These are phyloP conservation scores for Megalops cyprinoides DNA, from an alignment of 2,797 vertebrate species.

Conservation along the genomic window DNA sequence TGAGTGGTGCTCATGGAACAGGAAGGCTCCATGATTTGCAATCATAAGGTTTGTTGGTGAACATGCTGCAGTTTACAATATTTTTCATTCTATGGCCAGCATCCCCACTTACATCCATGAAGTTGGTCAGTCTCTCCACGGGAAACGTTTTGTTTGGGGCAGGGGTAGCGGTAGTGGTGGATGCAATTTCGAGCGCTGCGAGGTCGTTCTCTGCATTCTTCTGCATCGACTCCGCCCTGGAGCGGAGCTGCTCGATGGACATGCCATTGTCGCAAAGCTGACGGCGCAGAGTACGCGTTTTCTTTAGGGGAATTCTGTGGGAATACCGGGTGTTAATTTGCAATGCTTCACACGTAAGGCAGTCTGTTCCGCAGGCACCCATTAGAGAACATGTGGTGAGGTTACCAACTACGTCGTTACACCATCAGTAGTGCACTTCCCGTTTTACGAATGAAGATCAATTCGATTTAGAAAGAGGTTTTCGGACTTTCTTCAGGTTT, in stretches of 20 bases:
- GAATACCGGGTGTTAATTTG: background rate
- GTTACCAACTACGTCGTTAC: background rate
- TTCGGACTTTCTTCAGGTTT: too few species aligned
- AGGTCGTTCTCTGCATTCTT: background rate
- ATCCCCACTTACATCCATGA: constrained; percentile 76
- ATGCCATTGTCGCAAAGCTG: constrained; percentile 64
- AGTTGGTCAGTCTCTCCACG: constrained; percentile 79
- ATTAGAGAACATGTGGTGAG: too few species aligned
- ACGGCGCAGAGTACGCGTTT: constrained; percentile 63
- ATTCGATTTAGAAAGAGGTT: background rate
- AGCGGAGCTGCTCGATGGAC: constrained; percentile 63
- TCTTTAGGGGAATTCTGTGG: constrained; percentile 76
- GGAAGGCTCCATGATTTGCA: background rate
- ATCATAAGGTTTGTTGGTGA: background rate
- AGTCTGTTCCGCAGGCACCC: background rate
- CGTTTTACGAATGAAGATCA: background rate
- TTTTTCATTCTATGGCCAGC: background rate
- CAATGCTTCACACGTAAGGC: background rate
- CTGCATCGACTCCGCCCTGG: constrained; percentile 43
- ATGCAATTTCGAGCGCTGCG: background rate
- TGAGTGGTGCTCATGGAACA: too few species aligned
- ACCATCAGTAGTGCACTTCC: constrained; percentile 2
- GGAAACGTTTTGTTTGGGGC: constrained; percentile 45
- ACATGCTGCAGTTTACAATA: background rate
- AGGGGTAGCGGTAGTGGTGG: too few species aligned